phyloP scores from a whole-genome alignment of 2,797 vertebrate genomes.

The Synaphobranchus kaupii region DNA sequence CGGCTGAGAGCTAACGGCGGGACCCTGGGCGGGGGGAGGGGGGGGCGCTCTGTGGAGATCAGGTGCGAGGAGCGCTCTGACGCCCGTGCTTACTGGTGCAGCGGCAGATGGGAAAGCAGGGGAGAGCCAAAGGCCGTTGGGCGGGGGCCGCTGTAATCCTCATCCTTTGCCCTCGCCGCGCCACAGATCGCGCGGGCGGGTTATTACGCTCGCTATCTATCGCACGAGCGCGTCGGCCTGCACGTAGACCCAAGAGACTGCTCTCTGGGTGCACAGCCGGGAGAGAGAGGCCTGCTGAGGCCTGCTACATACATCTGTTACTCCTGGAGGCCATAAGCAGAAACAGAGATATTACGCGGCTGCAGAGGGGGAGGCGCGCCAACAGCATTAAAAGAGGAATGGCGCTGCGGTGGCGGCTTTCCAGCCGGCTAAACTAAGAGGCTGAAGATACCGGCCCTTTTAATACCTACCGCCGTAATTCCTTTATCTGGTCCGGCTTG shows the following conservation, averaged over 20 bases:
- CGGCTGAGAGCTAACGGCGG: background rate
- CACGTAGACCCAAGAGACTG: background rate
- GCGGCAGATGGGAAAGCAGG: slow-evolving; percentile 1
- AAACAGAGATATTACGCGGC: background rate
- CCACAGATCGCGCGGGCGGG: background rate
- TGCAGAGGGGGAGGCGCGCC: background rate
- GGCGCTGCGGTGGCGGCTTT: background rate
- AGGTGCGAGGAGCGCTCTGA: background rate
- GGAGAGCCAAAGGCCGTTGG: background rate
- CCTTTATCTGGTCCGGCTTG: background rate
- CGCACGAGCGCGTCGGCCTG: background rate
- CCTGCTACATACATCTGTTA: background rate
- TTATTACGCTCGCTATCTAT: background rate
- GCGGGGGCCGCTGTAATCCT: background rate
- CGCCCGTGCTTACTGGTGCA: background rate
- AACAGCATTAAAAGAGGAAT: background rate
- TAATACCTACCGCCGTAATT: slow-evolving; percentile 14
- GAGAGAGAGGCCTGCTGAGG: background rate
- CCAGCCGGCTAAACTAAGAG: slow-evolving; percentile 1
- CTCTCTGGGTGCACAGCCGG: background rate
- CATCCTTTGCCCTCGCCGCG: background rate
- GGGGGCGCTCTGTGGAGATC: background rate
- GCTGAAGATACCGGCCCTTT: slow-evolving; percentile 6
- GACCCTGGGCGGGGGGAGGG: too few species aligned
- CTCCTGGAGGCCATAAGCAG: background rate